phyloP scores from a whole-genome alignment of 2,113 vertebrate species.

The Xenopus laevis region DNA sequence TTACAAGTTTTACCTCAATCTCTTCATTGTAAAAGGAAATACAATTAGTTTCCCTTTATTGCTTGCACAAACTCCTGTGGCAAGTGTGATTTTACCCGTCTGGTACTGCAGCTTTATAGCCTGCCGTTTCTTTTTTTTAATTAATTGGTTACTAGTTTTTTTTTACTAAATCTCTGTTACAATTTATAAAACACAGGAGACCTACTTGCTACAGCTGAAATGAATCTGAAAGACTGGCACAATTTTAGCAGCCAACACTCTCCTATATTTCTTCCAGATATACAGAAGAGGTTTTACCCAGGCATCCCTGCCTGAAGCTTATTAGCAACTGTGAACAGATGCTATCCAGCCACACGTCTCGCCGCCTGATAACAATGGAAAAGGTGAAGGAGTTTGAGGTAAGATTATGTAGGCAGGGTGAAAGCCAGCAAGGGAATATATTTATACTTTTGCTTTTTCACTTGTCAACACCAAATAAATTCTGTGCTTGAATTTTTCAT shows the following conservation, averaged over 20 bases:
- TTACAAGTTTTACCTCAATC: too few species aligned
- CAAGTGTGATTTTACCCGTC: background rate
- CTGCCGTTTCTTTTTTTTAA: background rate
- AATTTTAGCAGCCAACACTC: slow-evolving; percentile 23
- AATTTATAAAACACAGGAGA: slow-evolving; percentile 1
- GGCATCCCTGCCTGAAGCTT: slow-evolving; percentile 84
- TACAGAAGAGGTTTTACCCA: slow-evolving; percentile 81
- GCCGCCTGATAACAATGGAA: slow-evolving; percentile 93
- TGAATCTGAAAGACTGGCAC: background rate
- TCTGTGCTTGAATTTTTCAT: background rate
- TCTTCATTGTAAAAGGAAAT: too few species aligned
- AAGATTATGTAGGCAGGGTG: slow-evolving; percentile 31
- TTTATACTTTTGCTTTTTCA: background rate
- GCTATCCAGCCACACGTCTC: slow-evolving; percentile 90
- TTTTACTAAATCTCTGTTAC: background rate
- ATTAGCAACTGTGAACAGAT: slow-evolving; percentile 94
- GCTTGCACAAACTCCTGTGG: background rate
- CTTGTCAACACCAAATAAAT: background rate
- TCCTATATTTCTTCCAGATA: slow-evolving; percentile 74
- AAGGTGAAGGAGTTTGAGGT: slow-evolving; percentile 93
- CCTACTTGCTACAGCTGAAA: slow-evolving; percentile 15
- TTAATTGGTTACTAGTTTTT: too few species aligned
- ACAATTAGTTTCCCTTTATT: too few species aligned
- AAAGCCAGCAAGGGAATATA: background rate
- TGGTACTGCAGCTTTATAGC: background rate